Evolutionary conservation across 2,888 invertebrate species (phyloP).

Genomic region (Hartigia nigra): DNA sequence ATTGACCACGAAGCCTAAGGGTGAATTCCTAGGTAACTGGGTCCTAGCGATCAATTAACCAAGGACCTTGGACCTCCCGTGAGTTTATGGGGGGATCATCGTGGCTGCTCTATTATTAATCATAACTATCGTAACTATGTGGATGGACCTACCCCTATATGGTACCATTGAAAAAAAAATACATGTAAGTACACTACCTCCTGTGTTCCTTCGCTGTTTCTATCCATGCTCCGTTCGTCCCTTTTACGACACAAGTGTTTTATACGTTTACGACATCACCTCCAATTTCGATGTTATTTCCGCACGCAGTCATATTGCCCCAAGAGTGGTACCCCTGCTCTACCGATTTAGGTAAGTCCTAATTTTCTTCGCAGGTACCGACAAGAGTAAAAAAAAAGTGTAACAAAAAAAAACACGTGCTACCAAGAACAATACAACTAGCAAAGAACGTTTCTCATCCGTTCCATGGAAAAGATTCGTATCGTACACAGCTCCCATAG

Average conservation of each 20-base stretch:
- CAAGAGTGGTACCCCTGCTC: neutral
- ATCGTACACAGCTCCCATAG: neutral
- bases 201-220: neutral
- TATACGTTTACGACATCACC: constrained; percentile 39
- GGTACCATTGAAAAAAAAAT: neutral
- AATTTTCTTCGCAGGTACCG: neutral
- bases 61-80: constrained; percentile 37
- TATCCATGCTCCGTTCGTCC: constrained; percentile 26
- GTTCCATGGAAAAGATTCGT: neutral
- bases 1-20: neutral
- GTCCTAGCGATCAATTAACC: constrained; percentile 40
- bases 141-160: neutral
- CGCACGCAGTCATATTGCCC: neutral
- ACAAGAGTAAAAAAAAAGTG: neutral
- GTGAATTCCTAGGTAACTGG: neutral
- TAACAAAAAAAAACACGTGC: neutral
- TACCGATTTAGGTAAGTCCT: neutral
- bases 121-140: constrained; percentile 20
- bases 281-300: constrained; percentile 23
- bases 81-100: constrained; percentile 42
- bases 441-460: constrained; percentile 4
- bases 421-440: neutral
- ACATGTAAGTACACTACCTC: neutral
- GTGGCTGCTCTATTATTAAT: constrained; percentile 43
- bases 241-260: constrained; percentile 35